A percentile compares a stretch with the other conserved stretches of the same genome.
Conservation (phyloP, 2,888 invertebrate genomes). For the Torymus aiolomorphi region DNA sequence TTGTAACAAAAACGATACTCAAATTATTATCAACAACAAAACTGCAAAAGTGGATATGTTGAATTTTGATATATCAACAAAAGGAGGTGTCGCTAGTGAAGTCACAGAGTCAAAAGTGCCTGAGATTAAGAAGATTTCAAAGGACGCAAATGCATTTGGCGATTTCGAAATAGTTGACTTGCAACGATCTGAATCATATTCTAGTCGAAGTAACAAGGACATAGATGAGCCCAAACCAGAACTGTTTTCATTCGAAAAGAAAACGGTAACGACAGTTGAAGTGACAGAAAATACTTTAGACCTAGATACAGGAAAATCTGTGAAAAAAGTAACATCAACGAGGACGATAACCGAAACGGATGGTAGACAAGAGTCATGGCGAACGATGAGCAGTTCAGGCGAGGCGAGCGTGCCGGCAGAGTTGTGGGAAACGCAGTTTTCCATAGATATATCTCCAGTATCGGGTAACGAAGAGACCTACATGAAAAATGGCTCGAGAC, state of each 20-base stretch:
- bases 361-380: conserved; percentile 66
- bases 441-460: conserved; percentile 71
- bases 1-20: background rate
- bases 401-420: conserved; percentile 49
- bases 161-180: background rate
- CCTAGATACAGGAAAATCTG: background rate
- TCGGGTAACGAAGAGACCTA: conserved; percentile 71
- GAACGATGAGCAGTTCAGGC: conserved; percentile 57
- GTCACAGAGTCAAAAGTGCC: conserved; percentile 42
- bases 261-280: background rate
- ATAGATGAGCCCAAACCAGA: conserved; percentile 7
- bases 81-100: conserved; percentile 19
- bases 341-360: conserved; percentile 55
- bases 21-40: background rate
- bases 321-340: background rate
- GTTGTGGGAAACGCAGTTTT: conserved; percentile 71
- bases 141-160: conserved; percentile 15
- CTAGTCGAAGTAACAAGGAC: background rate
- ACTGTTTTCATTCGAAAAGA: background rate
- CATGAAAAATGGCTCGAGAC: conserved; percentile 68
- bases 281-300: background rate
- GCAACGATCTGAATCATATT: background rate
- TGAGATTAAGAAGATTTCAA: conserved; percentile 52
- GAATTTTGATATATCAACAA: conserved; percentile 1
- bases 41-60: background rate